phyloP scores from a whole-genome alignment of 92 coral and sea anemone species.

The Zoanthus sociatus region DNA sequence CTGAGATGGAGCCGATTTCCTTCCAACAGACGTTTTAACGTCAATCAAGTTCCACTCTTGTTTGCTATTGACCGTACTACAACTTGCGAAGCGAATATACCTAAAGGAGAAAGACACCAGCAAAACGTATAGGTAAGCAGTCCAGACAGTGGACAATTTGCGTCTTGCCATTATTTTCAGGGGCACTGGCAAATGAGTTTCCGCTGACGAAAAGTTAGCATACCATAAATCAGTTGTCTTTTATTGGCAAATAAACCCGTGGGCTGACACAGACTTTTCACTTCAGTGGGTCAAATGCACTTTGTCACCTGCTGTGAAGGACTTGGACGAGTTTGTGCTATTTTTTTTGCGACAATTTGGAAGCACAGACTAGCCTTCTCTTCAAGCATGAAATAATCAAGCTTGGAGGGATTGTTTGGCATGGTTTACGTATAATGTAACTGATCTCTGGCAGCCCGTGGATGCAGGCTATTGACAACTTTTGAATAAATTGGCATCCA shows the following conservation, averaged over 20 bases:
- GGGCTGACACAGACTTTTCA: neutral
- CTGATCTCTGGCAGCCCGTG: conserved; percentile 30
- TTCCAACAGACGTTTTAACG: neutral
- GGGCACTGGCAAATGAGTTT: neutral
- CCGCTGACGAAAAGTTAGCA: neutral
- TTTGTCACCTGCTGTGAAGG: neutral
- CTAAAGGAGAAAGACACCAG: neutral
- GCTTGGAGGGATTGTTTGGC: conserved; percentile 8
- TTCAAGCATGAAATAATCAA: neutral
- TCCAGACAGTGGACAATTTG: neutral
- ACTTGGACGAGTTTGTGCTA: conserved; percentile 4
- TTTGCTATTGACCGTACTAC: conserved; percentile 14
- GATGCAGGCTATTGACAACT: neutral
- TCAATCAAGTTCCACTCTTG: neutral
- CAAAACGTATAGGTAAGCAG: neutral
- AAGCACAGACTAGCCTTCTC: neutral
- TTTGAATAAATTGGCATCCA: neutral
- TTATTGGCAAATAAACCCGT: neutral
- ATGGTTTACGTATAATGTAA: conserved; percentile 1
- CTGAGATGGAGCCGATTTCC: neutral
- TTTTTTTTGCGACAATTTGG: conserved; percentile 34
- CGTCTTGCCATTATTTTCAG: neutral
- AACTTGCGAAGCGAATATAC: neutral
- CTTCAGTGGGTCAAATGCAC: neutral
- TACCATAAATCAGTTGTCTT: neutral